phyloP scores from a whole-genome alignment of 2,888 invertebrate species.

The Ischnura elegans region DNA sequence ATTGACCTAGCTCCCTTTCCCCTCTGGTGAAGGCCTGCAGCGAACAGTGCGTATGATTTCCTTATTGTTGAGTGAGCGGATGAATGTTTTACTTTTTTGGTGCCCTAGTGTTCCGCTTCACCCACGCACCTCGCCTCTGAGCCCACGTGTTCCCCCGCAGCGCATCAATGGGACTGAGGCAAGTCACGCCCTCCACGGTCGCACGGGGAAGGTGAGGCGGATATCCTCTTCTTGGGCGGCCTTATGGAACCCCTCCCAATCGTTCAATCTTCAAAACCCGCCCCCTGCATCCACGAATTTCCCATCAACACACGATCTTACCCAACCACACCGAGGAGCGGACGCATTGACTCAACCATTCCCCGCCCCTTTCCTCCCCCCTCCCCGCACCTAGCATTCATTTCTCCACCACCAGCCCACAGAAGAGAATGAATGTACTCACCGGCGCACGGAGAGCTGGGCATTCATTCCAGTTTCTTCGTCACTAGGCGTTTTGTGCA shows the following conservation, averaged over 20 bases:
- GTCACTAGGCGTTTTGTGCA: no score
- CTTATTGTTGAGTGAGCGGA: not conserved
- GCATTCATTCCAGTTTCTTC: no score
- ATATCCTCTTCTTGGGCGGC: not conserved
- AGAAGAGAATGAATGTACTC: no score
- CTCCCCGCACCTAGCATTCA: conserved; percentile 71
- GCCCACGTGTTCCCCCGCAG: conserved; percentile 19
- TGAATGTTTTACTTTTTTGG: no score
- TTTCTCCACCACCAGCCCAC: conserved; percentile 69
- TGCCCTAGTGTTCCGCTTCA: not conserved
- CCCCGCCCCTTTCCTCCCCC: conserved; percentile 56
- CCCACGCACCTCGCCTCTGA: not conserved
- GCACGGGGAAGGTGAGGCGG: not conserved
- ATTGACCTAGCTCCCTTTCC: no score
- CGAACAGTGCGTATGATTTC: not conserved
- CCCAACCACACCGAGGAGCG: conserved; percentile 33
- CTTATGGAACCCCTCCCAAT: not conserved
- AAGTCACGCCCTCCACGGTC: conserved; percentile 50
- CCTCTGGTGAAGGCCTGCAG: no score
- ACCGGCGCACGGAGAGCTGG: no score
- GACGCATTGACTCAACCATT: conserved; percentile 68
- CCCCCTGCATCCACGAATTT: not conserved
- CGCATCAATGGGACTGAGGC: conserved; percentile 53
- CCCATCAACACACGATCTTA: not conserved
- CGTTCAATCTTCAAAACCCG: not conserved